Percentiles rank a stretch among this genome's conserved stretches.
Evolutionary conservation across 2,797 vertebrate species (phyloP).

Genomic region (Tenualosa thibaudeaui): DNA sequence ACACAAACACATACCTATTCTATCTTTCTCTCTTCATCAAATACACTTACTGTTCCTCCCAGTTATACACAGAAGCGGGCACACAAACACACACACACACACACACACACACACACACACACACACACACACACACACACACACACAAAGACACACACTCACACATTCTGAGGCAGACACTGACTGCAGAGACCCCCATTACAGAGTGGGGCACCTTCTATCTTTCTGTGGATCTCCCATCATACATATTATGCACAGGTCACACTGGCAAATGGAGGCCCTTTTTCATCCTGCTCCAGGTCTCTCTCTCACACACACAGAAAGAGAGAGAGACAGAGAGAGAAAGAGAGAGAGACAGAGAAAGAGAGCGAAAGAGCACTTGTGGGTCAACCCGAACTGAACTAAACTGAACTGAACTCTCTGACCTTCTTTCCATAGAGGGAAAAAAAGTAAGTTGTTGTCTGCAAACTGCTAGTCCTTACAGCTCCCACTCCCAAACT

Average conservation of each 20-base stretch:
- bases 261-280: not conserved
- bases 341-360: no score
- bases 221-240: slow-evolving; percentile 1
- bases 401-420: not conserved
- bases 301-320: slow-evolving; percentile 29
- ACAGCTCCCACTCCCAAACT: slow-evolving; percentile 29
- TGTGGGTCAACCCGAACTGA: no score
- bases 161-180: slow-evolving; percentile 31
- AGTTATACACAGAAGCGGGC: not conserved
- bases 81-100: not conserved
- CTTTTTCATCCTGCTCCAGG: not conserved
- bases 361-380: not conserved
- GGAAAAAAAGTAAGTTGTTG: not conserved
- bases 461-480: no score
- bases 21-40: not conserved
- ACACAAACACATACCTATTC: not conserved
- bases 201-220: not conserved
- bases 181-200: slow-evolving; percentile 6
- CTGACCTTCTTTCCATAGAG: not conserved
- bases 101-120: not conserved
- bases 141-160: not conserved
- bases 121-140: not conserved
- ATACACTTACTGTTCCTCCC: not conserved
- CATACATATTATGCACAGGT: not conserved
- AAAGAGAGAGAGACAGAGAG: not conserved